Conservation (phyloP, 2,113 vertebrate species). For the Eulemur rufifrons region DNA sequence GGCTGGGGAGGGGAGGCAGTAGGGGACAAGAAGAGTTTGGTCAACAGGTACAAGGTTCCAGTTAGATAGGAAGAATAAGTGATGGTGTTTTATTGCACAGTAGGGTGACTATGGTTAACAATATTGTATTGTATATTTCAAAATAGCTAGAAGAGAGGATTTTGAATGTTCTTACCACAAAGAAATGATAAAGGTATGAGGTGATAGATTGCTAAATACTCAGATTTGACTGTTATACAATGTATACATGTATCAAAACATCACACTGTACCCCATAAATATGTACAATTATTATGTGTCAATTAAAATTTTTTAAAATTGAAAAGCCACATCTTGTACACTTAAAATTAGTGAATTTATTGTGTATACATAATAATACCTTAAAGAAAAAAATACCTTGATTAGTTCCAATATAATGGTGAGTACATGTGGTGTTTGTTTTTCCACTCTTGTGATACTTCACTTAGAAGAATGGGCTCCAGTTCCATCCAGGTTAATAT, state of each 20-base stretch:
- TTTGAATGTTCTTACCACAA: neutral
- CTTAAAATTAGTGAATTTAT: conserved; percentile 22
- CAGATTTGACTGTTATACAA: neutral
- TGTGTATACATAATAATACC: neutral
- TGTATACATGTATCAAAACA: neutral
- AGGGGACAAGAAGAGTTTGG: neutral
- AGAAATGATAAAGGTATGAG: neutral
- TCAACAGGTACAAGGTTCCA: neutral
- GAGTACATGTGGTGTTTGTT: too few relatives aligned
- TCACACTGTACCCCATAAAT: neutral
- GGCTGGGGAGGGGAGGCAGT: neutral
- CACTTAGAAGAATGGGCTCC: too few relatives aligned
- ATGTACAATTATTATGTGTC: neutral
- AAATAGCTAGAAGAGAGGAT: neutral
- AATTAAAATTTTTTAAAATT: neutral
- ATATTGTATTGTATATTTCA: neutral
- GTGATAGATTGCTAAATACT: neutral
- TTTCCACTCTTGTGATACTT: too few relatives aligned
- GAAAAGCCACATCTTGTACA: neutral
- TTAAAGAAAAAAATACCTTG: neutral
- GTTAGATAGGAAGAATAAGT: neutral
- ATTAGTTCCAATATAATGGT: too few relatives aligned
- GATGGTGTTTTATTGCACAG: neutral
- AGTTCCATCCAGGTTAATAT: too few relatives aligned
- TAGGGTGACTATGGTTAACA: neutral